These are phyloP conservation scores for Pharmacophagus antenor DNA, from an alignment of 2,888 invertebrate species.

Conservation along the genomic window DNA sequence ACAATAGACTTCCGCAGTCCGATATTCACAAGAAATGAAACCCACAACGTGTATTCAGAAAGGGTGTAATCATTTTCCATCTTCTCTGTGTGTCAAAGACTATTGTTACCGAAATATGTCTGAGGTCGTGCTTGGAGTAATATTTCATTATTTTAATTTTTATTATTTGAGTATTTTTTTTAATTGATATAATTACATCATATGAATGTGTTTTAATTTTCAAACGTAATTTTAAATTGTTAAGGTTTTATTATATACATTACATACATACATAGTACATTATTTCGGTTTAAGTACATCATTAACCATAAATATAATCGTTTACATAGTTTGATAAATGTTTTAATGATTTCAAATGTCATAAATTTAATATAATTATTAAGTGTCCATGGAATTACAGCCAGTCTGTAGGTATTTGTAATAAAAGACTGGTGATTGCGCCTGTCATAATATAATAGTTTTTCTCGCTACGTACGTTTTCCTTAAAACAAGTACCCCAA, in stretches of 20 bases:
- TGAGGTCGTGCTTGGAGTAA: constrained; percentile 1
- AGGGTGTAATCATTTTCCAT: constrained; percentile 26
- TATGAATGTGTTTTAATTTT: background rate
- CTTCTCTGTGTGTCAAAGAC: constrained; percentile 27
- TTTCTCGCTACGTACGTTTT: constrained; percentile 3
- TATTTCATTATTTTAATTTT: background rate
- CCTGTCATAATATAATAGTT: constrained; percentile 2
- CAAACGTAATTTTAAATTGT: background rate
- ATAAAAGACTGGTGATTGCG: background rate
- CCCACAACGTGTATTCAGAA: constrained; percentile 27
- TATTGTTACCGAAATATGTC: constrained; percentile 18
- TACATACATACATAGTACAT: too few species aligned
- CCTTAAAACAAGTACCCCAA: constrained; percentile 2
- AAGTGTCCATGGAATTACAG: too few species aligned
- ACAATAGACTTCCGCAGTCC: constrained; percentile 28
- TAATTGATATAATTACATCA: background rate
- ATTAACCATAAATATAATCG: background rate
- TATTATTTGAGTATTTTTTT: background rate
- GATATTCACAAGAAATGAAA: constrained; percentile 30
- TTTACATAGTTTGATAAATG: background rate
- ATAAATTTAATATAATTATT: too few species aligned
- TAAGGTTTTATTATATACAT: background rate
- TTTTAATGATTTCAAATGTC: background rate
- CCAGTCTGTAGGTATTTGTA: background rate
- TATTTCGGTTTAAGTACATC: too few species aligned